Base-by-base conservation (phyloP, 2,888 invertebrate genomes). In the Xanthorhoe designata region DNA sequence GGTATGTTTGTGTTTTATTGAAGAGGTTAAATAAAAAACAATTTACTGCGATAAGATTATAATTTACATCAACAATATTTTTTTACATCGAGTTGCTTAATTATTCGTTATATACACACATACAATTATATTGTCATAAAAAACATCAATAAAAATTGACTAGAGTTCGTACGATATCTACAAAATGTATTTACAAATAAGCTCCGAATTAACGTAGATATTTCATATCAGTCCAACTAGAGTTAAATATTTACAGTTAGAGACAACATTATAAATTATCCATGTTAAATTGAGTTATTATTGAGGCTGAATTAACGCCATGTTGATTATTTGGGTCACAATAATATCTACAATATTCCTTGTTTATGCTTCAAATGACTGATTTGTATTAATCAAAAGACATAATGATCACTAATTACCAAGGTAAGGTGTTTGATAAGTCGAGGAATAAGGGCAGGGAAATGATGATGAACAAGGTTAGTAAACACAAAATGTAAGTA, bases 101-200 rank as follows among this genome's bases (percentile, higher is more conserved):
- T 82, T 86, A 89, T 89, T 81, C 90, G 63, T 64, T 71, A 71
- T 71, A 24, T 73, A 73, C 71, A 73, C 71, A 92, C 87, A 89
- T 91, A 89, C 90, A 91, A 89, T 91, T 80, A 91, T 91, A 92
- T 92, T 91, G 92, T 92, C 91, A 86, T 89, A 88, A 89, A 90
- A 71, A 91, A 89, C 88, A 89, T 88, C 77, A 91, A 87, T 90
- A 87, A 87, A 92, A 92, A 92, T 92, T 92, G 91, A 92, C 92
- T 92, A 92, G 85, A 86, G 77, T 84, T 87, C 83, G 83, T 84
- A 85, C 78, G 81, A 79, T 91, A 89, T 86, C 91, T 91, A 91
- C 88, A 89, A 84, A 85, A 87, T 82, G 72, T 91, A 90, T 91
- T 83, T 91, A 92, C 91, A 91, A 82, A 86, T 91, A 91, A 91